Evolutionary conservation across 2,797 vertebrate genomes (phyloP).

Genomic region (Leuciscus waleckii): DNA sequence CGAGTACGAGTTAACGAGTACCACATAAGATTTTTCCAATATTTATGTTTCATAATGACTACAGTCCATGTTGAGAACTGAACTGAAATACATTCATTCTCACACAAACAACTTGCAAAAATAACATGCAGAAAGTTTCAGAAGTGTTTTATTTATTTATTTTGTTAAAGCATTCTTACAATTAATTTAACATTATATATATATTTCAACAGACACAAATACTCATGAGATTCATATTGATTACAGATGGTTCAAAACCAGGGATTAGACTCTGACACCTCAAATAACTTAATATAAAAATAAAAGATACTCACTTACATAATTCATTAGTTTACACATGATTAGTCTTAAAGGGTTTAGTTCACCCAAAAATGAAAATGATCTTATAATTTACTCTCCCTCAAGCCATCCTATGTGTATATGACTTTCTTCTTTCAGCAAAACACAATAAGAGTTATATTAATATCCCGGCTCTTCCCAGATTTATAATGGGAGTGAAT

Average conservation of each 20-base stretch:
- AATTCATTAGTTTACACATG: neutral
- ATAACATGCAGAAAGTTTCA: neutral
- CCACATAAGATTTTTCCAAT: neutral
- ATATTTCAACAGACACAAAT: neutral
- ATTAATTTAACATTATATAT: neutral
- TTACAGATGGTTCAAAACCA: neutral
- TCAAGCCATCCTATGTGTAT: neutral
- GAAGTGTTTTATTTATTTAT: neutral
- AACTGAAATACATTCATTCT: neutral
- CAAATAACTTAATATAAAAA: neutral
- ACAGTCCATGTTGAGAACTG: neutral
- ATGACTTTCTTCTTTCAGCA: neutral
- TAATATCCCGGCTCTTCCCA: neutral
- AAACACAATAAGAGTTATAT: neutral
- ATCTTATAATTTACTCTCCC: neutral
- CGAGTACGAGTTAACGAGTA: no score
- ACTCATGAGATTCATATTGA: neutral
- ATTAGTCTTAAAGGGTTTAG: neutral
- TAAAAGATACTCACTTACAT: neutral
- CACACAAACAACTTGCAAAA: neutral
- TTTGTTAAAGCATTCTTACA: conserved; percentile 9
- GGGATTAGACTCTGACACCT: neutral
- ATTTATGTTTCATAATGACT: neutral
- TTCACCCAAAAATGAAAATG: neutral
- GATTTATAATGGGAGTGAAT: neutral